Evolutionary conservation across 1,140 invertebrate genomes (phyloP), one percentile per base, ranked within the genome.

Genomic region (Caenorhabditis briggsae): DNA sequence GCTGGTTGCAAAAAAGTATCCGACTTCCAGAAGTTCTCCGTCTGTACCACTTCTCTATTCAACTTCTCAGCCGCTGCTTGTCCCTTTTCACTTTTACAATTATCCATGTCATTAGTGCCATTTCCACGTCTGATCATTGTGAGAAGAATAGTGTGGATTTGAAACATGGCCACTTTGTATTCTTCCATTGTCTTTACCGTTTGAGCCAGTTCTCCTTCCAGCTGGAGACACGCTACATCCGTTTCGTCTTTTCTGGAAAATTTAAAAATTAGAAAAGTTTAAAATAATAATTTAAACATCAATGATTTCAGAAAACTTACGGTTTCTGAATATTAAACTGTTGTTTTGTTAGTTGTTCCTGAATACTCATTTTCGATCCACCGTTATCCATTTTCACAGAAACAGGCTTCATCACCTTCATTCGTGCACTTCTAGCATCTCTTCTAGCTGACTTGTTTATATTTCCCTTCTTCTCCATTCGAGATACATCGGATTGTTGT

Each of bases 221-320:
- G 70, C 53, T 78, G 70, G 7, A 78, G 33, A 50, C 33, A 12
- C 11, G 70, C 33, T 9, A 78, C 14, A 2, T 78, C 70, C 6
- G 70, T 7, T 50, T 78, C 70, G n/a, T 78, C 70, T 50, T 78
- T 78, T 20, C 70, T 78, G 70, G 46, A 70, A 70, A 59, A 18
- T 8, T 33, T 3, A 33, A 33, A 33, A 9, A 2, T 53, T n/a
- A n/a, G n/a, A 58, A n/a, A 18, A 58, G 12, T 8, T 58, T 6
- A n/a, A 20, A 58, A 3, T n/a, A 8, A 2, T 16, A 2, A 53
- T 53, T 53, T 11, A 25, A 2, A 2, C 9, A 7, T 11, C 11
- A 33, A 12, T 25, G 33, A 3, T 9, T 11, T 61, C 11, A 25
- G 14, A 61, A 61, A 61, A 61, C 59, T 61, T 20, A 61, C 59